These are phyloP conservation scores for Heliconius ethilla DNA, from an alignment of 2,888 invertebrate species.

Conservation along the genomic window DNA sequence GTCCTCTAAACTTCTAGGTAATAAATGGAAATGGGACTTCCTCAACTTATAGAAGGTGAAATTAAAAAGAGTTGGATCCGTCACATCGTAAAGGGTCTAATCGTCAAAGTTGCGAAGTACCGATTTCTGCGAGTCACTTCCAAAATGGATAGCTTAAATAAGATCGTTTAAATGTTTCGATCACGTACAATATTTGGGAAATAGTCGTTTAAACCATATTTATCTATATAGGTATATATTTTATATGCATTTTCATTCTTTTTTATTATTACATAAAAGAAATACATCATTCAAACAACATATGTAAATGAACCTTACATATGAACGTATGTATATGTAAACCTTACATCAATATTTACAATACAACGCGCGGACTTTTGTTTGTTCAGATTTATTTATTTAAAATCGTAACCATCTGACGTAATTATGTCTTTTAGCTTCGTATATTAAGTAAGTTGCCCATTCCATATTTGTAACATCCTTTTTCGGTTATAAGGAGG, in stretches of 20 bases:
- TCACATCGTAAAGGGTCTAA: slow-evolving; percentile 41
- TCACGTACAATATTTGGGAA: not conserved
- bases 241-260: not conserved
- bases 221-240: too few species aligned
- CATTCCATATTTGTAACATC: not conserved
- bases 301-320: not conserved
- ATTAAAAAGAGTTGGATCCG: slow-evolving; percentile 41
- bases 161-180: slow-evolving; percentile 31
- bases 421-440: not conserved
- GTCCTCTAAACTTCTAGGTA: slow-evolving; percentile 14
- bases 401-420: not conserved
- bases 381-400: slow-evolving; percentile 10
- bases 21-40: slow-evolving; percentile 23
- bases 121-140: slow-evolving; percentile 40
- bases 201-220: not conserved
- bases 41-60: slow-evolving; percentile 38
- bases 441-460: not conserved
- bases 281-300: not conserved
- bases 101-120: slow-evolving; percentile 41
- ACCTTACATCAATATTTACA: slow-evolving; percentile 1
- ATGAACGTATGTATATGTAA: slow-evolving; percentile 5
- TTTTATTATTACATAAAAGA: not conserved
- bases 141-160: slow-evolving; percentile 39
- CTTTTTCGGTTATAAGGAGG: too few species aligned
- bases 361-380: slow-evolving; percentile 1